phyloP scores from a whole-genome alignment of 2,888 invertebrate genomes.

The Euproctis similis region DNA sequence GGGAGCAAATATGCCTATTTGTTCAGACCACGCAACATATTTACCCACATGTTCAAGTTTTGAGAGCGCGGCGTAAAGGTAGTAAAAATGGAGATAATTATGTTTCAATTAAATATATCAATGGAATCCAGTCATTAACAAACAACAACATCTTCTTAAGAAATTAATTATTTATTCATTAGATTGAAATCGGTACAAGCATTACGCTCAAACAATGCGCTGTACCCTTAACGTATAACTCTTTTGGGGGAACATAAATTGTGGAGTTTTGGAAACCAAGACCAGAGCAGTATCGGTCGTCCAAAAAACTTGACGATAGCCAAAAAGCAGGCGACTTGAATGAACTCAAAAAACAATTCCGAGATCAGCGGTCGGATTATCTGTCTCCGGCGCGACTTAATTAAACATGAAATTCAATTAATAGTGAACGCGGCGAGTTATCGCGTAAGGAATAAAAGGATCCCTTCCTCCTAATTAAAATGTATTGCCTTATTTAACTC shows the following conservation, averaged over 20 bases:
- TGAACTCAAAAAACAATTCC: conserved; percentile 39
- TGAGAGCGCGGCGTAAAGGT: no score
- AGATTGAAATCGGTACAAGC: no score
- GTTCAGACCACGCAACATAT: no score
- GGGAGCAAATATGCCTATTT: no score
- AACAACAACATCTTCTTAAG: no score
- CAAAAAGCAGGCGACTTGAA: conserved; percentile 48
- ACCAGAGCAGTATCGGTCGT: conserved; percentile 21
- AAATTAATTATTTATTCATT: no score
- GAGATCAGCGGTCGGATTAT: conserved; percentile 60
- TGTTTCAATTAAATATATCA: no score
- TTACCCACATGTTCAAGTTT: no score
- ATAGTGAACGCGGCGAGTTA: conserved; percentile 68
- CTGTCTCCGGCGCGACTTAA: conserved; percentile 60
- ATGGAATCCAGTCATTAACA: no score
- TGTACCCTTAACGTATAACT: conserved; percentile 6
- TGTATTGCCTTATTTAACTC: conserved; percentile 77
- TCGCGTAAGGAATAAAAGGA: conserved; percentile 71
- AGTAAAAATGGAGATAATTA: no score
- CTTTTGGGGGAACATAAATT: conserved; percentile 7
- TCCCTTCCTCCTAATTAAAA: conserved; percentile 74
- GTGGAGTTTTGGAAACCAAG: conserved; percentile 2
- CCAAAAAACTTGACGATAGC: conserved; percentile 39
- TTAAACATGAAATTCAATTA: conserved; percentile 76
- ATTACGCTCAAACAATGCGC: conserved; percentile 2